Percentiles rank a stretch among this genome's conserved stretches.
Conservation (phyloP, 1,140 invertebrate species). For the Potamilus streckersoni region DNA sequence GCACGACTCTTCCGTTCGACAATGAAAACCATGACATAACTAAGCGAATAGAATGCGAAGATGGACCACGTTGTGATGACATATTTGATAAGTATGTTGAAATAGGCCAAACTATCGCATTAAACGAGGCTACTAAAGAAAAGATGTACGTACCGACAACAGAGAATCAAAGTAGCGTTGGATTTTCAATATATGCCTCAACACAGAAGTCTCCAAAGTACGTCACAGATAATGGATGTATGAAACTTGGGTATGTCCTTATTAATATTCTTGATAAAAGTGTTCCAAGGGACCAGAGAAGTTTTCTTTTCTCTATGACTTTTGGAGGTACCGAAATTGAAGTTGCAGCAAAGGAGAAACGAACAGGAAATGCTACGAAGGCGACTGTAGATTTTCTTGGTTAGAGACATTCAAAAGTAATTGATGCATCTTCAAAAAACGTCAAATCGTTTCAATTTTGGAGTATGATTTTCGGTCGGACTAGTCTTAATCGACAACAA, state of each 20-base stretch:
- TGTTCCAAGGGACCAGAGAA: slow-evolving; percentile 10
- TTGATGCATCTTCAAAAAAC: too few species aligned
- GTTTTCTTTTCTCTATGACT: slow-evolving; percentile 27
- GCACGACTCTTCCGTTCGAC: slow-evolving; percentile 21
- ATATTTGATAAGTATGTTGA: slow-evolving; percentile 34
- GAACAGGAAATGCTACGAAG: neutral
- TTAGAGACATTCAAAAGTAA: too few species aligned
- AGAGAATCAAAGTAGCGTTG: slow-evolving; percentile 5
- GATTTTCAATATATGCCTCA: slow-evolving; percentile 30
- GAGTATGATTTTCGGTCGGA: too few species aligned
- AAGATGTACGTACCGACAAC: slow-evolving; percentile 17
- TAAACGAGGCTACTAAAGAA: slow-evolving; percentile 22
- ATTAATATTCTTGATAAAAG: slow-evolving; percentile 20
- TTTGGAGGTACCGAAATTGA: slow-evolving; percentile 42
- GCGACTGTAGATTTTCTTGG: too few species aligned
- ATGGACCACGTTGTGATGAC: slow-evolving; percentile 26
- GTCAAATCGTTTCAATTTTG: too few species aligned
- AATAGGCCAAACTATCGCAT: slow-evolving; percentile 18
- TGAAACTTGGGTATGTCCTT: slow-evolving; percentile 29
- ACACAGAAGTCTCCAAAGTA: slow-evolving; percentile 22
- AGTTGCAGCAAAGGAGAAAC: slow-evolving; percentile 25
- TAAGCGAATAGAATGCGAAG: slow-evolving; percentile 24
- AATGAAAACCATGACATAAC: slow-evolving; percentile 13
- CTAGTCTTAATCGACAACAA: too few species aligned
- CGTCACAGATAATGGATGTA: slow-evolving; percentile 30